Base-by-base conservation (phyloP, 2,888 invertebrate genomes). In the Standfussiana lucernea region DNA sequence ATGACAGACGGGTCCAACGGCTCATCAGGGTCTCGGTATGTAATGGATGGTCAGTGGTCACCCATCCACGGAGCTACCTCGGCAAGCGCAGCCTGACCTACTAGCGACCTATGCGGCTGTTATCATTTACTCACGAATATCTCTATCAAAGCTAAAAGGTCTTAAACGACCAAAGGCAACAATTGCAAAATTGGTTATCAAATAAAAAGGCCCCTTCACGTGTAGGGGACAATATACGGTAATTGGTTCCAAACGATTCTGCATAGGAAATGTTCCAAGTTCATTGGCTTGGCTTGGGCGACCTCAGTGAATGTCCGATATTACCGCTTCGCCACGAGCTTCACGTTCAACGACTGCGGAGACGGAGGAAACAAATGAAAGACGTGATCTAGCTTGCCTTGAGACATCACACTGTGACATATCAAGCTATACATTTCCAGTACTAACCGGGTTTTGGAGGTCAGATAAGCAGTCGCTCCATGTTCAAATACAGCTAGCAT, bases 151-250 rank as follows among this genome's bases (percentile, higher is more conserved):
- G 78, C 76, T 67, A 77, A 64, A 59, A 73, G 32, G 28, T 37
- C 5, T 28, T 45, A 72, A 64, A 37, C n/a, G 35, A 42, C 65
- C 42, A 82, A 76, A 77, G 74, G 70, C 21, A 59, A 74, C 89
- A 91, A 92, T 91, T 91, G 91, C 86, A 89, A 91, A 90, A 92
- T 91, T 90, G 90, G 69, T 76, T 84, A 79, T 85, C 86, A 87
- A 86, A 84, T 86, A 32, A 82, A 73, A 78, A 72, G 83, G 40
- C 87, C 88, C 86, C 84, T 78, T 69, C 73, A 42, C 42, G 13
- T 70, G 74, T 79, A 83, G 87, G 84, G 86, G 84, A 70, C 84
- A 47, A 72, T 78, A 86, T 87, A 85, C 53, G 72, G 86, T 79
- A 82, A 87, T 88, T 87, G 85, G 65, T 50, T 50, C 15, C 24